Conservation (phyloP, 2,113 vertebrate species). For the Chroicocephalus ridibundus region DNA sequence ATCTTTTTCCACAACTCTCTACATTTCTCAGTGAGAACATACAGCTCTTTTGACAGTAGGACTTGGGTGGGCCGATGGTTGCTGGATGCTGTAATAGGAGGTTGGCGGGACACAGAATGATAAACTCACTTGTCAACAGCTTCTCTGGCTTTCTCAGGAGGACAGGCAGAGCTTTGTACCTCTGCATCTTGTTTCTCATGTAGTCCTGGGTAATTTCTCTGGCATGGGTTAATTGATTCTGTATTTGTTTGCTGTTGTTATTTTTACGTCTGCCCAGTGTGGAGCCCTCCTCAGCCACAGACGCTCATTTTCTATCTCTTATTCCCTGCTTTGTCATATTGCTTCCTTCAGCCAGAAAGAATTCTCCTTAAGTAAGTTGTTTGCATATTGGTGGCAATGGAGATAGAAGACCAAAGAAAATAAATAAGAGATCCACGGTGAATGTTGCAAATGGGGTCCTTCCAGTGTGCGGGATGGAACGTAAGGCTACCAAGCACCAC, state of each 20-base stretch:
- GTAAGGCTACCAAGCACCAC: neutral
- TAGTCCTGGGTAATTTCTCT: neutral
- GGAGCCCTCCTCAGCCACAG: neutral
- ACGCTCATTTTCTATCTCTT: neutral
- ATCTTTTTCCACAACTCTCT: conserved; percentile 30
- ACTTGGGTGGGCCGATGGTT: conserved; percentile 54
- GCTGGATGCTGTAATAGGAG: conserved; percentile 44
- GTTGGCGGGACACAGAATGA: conserved; percentile 38
- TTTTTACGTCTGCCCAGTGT: neutral
- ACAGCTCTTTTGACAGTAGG: conserved; percentile 41
- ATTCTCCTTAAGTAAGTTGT: conserved; percentile 12
- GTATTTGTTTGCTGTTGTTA: neutral
- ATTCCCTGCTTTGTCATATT: neutral
- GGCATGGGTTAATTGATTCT: neutral
- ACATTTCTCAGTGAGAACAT: conserved; percentile 11
- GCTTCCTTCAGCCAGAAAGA: neutral
- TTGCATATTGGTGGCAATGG: neutral
- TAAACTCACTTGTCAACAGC: conserved; percentile 64
- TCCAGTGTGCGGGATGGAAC: neutral
- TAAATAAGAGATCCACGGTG: neutral
- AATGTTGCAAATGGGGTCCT: neutral
- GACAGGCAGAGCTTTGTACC: conserved; percentile 34
- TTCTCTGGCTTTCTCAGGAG: conserved; percentile 5
- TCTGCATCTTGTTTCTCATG: neutral
- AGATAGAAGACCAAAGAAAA: conserved; percentile 20